Base-by-base conservation (phyloP, 2,888 invertebrate species). In the Dryocosmus kuriphilus region DNA sequence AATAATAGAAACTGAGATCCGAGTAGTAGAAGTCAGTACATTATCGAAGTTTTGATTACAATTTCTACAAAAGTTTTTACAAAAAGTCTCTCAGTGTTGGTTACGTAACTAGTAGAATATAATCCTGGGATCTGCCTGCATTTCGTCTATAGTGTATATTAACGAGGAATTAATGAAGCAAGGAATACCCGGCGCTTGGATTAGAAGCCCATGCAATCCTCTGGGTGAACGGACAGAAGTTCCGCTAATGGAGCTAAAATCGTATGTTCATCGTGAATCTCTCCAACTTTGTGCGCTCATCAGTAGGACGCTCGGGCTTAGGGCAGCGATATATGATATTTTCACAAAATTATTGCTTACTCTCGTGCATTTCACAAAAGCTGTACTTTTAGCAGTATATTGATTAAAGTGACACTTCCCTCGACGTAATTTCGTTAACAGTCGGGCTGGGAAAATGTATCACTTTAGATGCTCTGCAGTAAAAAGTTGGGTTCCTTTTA, bases 121-220 rank as follows among this genome's bases (percentile, higher is more conserved):
- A n/a, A n/a, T n/a, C n/a, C n/a, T n/a, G n/a, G n/a, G n/a, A n/a
- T n/a, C n/a, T n/a, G n/a, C n/a, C n/a, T n/a, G n/a, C n/a, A n/a
- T n/a, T n/a, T n/a, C n/a, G n/a, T n/a, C n/a, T n/a, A n/a, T n/a
- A n/a, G n/a, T n/a, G n/a, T n/a, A n/a, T n/a, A 57, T 24, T 24
- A 9, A 57, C 22, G 80, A 84, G 85, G 86, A 88, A 89, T 89
- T 87, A 89, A 89, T 89, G 88, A 88, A 87, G 86, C 87, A 57
- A 57, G 24, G 11, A 16, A 86, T 86, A 85, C 85, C 83, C 86
- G 84, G 89, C 85, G 88, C 89, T 88, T 83, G 85, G 88, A 89
- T 89, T 88, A 88, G 88, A 87, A 88, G 87, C 86, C 88, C 81
- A 84, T 80, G 81, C 82, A 79, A 84, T 84, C 80, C 83, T 79